These are phyloP conservation scores for Eonycteris spelaea DNA, from an alignment of 2,113 vertebrate species.

Conservation along the genomic window DNA sequence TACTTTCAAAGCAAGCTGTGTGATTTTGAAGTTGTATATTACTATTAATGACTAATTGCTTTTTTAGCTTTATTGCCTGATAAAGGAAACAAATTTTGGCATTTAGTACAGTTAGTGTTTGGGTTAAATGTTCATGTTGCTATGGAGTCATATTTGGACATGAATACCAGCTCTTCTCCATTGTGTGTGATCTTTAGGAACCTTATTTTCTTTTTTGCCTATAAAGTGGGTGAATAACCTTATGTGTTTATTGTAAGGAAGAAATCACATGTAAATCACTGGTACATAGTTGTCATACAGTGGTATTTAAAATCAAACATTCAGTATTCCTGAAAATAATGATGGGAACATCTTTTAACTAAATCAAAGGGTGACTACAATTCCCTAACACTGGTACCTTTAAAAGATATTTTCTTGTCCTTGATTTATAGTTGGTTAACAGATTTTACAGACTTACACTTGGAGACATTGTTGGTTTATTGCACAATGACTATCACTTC, in stretches of 20 bases:
- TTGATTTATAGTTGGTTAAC: constrained; percentile 14
- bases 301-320: background rate
- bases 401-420: background rate
- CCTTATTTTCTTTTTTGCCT: background rate
- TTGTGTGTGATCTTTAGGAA: background rate
- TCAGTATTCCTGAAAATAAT: background rate
- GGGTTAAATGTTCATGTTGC: background rate
- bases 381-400: background rate
- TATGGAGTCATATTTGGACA: background rate
- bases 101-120: background rate
- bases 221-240: background rate
- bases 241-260: background rate
- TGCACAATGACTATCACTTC: background rate
- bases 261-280: background rate
- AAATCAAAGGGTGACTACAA: background rate
- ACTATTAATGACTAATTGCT: background rate
- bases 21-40: background rate
- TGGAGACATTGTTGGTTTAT: background rate
- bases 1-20: background rate
- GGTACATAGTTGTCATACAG: background rate
- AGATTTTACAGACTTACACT: background rate
- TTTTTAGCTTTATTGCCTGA: background rate
- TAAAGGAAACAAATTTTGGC: background rate
- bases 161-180: background rate
- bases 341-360: background rate